Percentiles rank a stretch among this genome's conserved stretches.
Conservation (phyloP, 2,888 invertebrate species). For the Pterobdella sp. region DNA sequence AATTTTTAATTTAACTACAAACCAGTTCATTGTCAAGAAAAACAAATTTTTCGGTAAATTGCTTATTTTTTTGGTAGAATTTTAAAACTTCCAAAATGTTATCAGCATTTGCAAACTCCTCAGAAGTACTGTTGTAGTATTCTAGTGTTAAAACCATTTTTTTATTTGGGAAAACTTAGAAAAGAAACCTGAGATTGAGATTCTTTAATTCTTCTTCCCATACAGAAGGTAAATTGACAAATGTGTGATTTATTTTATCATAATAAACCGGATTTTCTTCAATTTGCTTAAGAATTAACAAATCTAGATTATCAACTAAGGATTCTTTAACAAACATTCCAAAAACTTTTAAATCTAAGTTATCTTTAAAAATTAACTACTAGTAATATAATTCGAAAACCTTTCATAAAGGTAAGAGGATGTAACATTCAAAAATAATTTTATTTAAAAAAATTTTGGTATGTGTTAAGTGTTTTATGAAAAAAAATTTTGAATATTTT, state of each 20-base stretch:
- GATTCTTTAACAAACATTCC: not conserved
- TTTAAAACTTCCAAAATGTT: not conserved
- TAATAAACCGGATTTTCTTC: slow-evolving; percentile 8
- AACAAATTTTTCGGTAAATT: not conserved
- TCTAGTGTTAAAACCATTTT: too few species aligned
- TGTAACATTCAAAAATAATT: too few species aligned
- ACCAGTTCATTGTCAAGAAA: too few species aligned
- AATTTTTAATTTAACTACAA: too few species aligned
- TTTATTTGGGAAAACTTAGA: too few species aligned
- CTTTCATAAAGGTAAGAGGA: too few species aligned
- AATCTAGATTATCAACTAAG: not conserved
- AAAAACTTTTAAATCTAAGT: too few species aligned
- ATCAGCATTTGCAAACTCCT: not conserved
- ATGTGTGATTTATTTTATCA: not conserved
- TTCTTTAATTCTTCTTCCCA: slow-evolving; percentile 8
- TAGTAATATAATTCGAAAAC: too few species aligned
- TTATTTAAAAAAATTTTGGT: too few species aligned
- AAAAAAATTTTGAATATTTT: too few species aligned
- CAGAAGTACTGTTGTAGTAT: not conserved
- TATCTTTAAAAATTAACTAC: too few species aligned
- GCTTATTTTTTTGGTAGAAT: not conserved
- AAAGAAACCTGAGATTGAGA: not conserved
- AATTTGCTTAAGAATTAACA: not conserved
- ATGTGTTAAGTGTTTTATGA: too few species aligned
- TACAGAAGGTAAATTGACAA: not conserved